Conservation (phyloP, 2,113 vertebrate genomes). For the Nyctereutes procyonoides region DNA sequence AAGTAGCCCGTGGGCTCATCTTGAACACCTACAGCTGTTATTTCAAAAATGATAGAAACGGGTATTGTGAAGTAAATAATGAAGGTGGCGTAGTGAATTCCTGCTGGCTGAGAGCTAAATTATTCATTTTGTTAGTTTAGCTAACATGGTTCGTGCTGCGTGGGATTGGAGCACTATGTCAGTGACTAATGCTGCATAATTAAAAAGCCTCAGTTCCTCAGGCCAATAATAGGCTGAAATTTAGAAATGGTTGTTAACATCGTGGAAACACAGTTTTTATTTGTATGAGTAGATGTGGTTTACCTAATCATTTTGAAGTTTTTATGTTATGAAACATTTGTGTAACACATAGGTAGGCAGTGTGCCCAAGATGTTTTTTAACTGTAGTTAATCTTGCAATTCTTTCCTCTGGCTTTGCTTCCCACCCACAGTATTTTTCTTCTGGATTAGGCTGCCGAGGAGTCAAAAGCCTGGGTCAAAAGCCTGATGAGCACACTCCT, state of each 20-base stretch:
- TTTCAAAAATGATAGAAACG: constrained; percentile 76
- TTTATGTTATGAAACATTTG: not conserved
- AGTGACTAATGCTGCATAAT: constrained; percentile 76
- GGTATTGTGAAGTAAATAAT: constrained; percentile 82
- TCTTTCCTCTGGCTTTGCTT: not conserved
- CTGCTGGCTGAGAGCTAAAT: constrained; percentile 81
- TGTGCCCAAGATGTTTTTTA: not conserved
- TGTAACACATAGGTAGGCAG: accelerated
- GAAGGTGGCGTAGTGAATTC: constrained; percentile 74
- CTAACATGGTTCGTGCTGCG: constrained; percentile 79
- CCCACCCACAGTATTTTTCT: not conserved
- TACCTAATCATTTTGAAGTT: not conserved
- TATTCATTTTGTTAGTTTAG: constrained; percentile 83
- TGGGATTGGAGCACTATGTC: constrained; percentile 78
- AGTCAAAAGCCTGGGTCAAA: not conserved
- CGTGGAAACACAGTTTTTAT: constrained; percentile 15
- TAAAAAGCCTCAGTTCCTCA: constrained; percentile 63
- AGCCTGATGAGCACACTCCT: not conserved
- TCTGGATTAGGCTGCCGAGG: not conserved
- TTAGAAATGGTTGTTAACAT: constrained; percentile 48
- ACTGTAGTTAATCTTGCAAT: not conserved
- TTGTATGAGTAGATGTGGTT: not conserved
- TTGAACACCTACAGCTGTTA: constrained; percentile 70
- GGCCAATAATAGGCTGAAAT: constrained; percentile 42
- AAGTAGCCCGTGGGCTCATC: constrained; percentile 31